Conservation (phyloP, 1,140 invertebrate genomes). For the Holotrichia oblita region DNA sequence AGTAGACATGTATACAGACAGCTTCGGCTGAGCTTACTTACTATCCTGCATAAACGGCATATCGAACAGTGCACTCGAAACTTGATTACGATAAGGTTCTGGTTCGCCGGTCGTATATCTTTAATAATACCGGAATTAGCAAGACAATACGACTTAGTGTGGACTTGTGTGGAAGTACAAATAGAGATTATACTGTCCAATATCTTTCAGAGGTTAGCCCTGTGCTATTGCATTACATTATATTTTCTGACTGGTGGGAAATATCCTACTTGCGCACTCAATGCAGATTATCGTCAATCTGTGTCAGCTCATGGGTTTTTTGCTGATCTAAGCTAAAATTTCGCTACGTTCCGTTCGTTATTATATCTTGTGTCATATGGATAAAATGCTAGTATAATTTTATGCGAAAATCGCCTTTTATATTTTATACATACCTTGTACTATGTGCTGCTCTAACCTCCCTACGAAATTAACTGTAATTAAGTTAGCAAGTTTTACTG, state of each 20-base stretch:
- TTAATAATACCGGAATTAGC: constrained; percentile 32
- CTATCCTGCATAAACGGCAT: not conserved
- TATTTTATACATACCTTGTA: too few species aligned
- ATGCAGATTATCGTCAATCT: constrained; percentile 33
- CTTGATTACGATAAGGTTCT: constrained; percentile 13
- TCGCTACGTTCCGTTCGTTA: not conserved
- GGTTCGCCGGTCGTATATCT: not conserved
- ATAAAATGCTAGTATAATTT: not conserved
- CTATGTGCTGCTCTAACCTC: too few species aligned
- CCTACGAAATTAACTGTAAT: too few species aligned
- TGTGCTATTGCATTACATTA: not conserved
- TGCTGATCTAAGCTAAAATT: not conserved
- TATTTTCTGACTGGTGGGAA: not conserved
- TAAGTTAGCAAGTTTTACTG: too few species aligned
- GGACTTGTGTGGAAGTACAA: not conserved
- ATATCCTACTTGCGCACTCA: constrained; percentile 5
- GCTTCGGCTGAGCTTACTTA: too few species aligned
- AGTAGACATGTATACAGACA: too few species aligned
- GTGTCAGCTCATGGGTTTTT: constrained; percentile 17
- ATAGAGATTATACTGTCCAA: constrained; percentile 28
- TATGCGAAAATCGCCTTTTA: not conserved
- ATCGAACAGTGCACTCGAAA: not conserved
- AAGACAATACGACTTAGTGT: constrained; percentile 6
- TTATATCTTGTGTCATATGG: not conserved
- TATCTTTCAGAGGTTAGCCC: constrained; percentile 5